These are phyloP conservation scores for Dendrolimus houi DNA, from an alignment of 2,888 invertebrate species.

Conservation along the genomic window DNA sequence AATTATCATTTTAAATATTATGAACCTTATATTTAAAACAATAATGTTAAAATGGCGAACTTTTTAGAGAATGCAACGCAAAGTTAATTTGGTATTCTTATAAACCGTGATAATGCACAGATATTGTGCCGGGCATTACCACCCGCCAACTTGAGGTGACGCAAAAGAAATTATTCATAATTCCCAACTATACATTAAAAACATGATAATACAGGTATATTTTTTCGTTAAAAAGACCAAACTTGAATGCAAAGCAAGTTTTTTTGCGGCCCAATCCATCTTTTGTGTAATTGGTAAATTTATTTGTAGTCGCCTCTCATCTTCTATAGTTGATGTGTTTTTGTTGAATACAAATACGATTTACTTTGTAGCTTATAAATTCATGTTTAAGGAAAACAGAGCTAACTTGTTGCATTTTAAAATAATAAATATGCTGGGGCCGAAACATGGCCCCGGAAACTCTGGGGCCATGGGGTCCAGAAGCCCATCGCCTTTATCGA, in stretches of 20 bases:
- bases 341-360: conserved; percentile 4
- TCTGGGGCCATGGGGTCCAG: too few species aligned
- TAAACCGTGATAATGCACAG: conserved; percentile 63
- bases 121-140: conserved; percentile 61
- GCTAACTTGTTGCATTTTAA: neutral
- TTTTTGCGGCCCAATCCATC: neutral
- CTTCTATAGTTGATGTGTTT: neutral
- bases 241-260: neutral
- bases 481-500: too few species aligned
- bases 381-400: neutral
- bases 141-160: conserved; percentile 66
- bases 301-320: neutral
- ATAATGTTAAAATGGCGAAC: neutral
- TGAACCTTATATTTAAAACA: conserved; percentile 22
- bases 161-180: conserved; percentile 39
- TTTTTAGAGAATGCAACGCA: conserved; percentile 10
- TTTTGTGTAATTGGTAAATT: neutral
- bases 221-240: neutral
- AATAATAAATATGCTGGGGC: too few species aligned
- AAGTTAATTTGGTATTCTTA: conserved; percentile 18
- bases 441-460: too few species aligned
- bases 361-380: conserved; percentile 2
- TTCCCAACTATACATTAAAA: neutral
- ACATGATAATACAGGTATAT: neutral
- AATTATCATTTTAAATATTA: conserved; percentile 16